phyloP scores from a whole-genome alignment of 2,797 vertebrate species.

The Sebastes goodei region DNA sequence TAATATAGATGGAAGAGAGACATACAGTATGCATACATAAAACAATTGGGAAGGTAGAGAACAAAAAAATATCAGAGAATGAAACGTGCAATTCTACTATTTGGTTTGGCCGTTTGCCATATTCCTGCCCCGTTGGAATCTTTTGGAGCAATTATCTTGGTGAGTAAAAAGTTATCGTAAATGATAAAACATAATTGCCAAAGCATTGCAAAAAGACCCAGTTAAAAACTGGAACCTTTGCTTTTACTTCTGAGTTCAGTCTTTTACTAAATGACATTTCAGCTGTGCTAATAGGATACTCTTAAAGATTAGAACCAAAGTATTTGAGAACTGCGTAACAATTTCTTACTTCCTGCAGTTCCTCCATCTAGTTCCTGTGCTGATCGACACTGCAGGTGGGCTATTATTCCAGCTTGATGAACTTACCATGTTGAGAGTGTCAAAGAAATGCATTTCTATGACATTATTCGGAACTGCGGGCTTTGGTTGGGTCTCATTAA shows the following conservation, averaged over 20 bases:
- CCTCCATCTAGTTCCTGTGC: background rate
- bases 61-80: no score
- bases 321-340: background rate
- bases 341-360: background rate
- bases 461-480: conserved; percentile 2
- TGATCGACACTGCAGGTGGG: background rate
- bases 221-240: background rate
- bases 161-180: background rate
- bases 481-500: conserved; percentile 29
- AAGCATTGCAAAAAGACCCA: background rate
- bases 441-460: background rate
- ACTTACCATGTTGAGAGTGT: conserved; percentile 10
- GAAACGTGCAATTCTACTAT: no score
- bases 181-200: no score
- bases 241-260: background rate
- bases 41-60: no score
- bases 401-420: conserved; percentile 1
- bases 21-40: no score
- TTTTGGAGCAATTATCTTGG: background rate
- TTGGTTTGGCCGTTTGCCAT: no score
- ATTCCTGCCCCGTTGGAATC: background rate
- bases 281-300: background rate
- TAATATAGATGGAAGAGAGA: no score
- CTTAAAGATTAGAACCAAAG: background rate
- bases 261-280: background rate